These are phyloP conservation scores for Hybos culiciformis DNA, from an alignment of 2,888 invertebrate species.

Conservation along the genomic window DNA sequence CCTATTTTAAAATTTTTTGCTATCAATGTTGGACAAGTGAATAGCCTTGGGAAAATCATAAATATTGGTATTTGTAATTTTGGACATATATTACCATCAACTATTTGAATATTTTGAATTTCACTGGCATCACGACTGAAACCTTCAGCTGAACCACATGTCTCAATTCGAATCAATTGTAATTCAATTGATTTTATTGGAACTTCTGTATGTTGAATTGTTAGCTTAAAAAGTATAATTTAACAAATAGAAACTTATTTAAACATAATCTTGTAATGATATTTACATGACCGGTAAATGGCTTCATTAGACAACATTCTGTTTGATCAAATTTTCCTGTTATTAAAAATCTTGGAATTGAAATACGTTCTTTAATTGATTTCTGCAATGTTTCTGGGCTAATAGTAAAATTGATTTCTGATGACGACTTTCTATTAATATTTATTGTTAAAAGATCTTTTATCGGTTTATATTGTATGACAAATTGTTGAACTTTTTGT, in stretches of 20 bases:
- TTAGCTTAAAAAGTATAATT: constrained; percentile 39
- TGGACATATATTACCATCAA: constrained; percentile 77
- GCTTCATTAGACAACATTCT: constrained; percentile 68
- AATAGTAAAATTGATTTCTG: constrained; percentile 58
- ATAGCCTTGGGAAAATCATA: constrained; percentile 90
- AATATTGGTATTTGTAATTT: constrained; percentile 76
- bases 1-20: constrained; percentile 92
- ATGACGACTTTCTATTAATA: not conserved
- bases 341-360: constrained; percentile 71
- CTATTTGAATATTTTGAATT: constrained; percentile 96
- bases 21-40: constrained; percentile 83
- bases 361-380: constrained; percentile 42
- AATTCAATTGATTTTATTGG: constrained; percentile 86
- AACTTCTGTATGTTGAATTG: constrained; percentile 67
- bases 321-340: constrained; percentile 73
- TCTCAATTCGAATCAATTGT: constrained; percentile 88
- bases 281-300: constrained; percentile 72
- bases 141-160: constrained; percentile 86
- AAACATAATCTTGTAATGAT: not conserved
- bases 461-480: constrained; percentile 61
- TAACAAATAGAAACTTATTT: not conserved
- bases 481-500: constrained; percentile 72
- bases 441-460: not conserved
- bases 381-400: constrained; percentile 71
- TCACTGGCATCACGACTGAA: constrained; percentile 92